These are phyloP conservation scores for Agelastica alni DNA, from an alignment of 2,888 invertebrate species.

Conservation along the genomic window DNA sequence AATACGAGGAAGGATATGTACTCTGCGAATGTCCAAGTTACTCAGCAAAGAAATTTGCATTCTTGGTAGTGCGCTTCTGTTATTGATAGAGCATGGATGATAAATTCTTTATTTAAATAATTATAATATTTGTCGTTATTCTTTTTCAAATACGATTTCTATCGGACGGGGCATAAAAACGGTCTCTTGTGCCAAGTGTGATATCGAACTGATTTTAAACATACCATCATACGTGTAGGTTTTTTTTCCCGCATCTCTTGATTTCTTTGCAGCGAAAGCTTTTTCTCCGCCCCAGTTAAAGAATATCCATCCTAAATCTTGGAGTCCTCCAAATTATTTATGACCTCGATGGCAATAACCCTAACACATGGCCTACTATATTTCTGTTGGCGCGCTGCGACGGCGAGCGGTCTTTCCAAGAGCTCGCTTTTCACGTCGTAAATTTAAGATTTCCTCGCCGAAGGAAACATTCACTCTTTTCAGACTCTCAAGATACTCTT, in stretches of 20 bases:
- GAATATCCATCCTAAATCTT: constrained; percentile 17
- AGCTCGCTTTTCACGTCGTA: constrained; percentile 27
- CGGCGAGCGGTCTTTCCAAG: constrained; percentile 21
- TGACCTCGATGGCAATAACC: constrained; percentile 31
- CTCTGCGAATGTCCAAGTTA: no score
- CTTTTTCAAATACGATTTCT: no score
- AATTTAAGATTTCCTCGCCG: constrained; percentile 29
- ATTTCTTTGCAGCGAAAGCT: neutral
- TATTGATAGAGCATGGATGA: no score
- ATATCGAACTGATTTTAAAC: no score
- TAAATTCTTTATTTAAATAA: no score
- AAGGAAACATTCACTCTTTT: constrained; percentile 13
- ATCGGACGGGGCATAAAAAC: no score
- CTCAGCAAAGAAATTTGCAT: no score
- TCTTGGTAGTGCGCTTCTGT: no score
- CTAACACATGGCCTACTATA: constrained; percentile 33
- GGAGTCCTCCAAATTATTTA: constrained; percentile 31
- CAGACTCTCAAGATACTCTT: constrained; percentile 5
- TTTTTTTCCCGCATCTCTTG: constrained; percentile 4
- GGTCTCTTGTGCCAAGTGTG: no score
- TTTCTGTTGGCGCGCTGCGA: constrained; percentile 29
- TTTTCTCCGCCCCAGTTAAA: neutral
- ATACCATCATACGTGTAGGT: no score
- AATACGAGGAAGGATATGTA: no score
- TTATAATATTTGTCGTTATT: no score